Conservation (phyloP, 2,888 invertebrate species). For the Hyles lineata region DNA sequence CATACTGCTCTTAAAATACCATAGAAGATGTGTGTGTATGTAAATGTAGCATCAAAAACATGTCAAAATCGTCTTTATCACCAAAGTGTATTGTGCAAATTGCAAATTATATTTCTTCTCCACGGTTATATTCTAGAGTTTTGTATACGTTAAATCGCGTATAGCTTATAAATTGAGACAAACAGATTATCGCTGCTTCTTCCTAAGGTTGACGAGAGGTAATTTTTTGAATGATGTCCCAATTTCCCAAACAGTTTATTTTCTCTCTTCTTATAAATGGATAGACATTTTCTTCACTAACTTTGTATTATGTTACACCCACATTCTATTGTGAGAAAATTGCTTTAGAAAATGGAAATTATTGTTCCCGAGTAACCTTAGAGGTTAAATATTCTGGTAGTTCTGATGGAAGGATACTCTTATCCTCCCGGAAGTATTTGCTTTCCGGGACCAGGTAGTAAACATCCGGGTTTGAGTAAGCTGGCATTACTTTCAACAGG, state of each 20-base stretch:
- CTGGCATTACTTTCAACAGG: no score
- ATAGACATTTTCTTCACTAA: constrained; percentile 34
- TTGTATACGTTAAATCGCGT: background rate
- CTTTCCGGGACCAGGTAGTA: no score
- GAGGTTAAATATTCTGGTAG: background rate
- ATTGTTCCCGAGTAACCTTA: background rate
- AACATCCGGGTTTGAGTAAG: no score
- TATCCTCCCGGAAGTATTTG: no score
- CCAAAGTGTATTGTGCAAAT: no score
- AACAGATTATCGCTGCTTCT: constrained; percentile 46
- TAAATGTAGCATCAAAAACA: no score
- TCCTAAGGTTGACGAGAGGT: constrained; percentile 60
- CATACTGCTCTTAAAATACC: no score
- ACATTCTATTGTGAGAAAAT: background rate
- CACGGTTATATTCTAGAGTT: background rate
- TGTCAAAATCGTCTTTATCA: no score
- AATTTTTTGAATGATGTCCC: constrained; percentile 55
- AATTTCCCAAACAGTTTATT: constrained; percentile 46
- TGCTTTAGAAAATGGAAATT: background rate
- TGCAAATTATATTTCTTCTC: no score
- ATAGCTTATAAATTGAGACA: constrained; percentile 37
- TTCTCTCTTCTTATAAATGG: constrained; percentile 40
- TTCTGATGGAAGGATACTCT: background rate
- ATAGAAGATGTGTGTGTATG: no score
- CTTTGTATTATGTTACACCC: constrained; percentile 32